phyloP scores from a whole-genome alignment of 2,888 invertebrate species.

The Polyommatus icarus region DNA sequence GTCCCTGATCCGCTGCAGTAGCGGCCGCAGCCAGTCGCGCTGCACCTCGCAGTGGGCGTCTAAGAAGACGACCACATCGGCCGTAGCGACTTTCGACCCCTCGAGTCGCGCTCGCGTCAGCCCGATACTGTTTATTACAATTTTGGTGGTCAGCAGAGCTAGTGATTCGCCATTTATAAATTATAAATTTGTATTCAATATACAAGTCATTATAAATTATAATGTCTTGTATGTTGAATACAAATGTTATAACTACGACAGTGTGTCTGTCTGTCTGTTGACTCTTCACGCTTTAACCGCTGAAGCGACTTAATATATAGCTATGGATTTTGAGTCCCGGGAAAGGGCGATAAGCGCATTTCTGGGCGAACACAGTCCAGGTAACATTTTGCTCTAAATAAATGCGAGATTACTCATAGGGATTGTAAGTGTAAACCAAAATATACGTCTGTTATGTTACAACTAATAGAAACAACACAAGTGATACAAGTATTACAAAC shows the following conservation, averaged over 20 bases:
- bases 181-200: too few species aligned
- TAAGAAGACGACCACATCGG: conserved; percentile 91
- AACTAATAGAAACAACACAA: background rate
- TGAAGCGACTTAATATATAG: background rate
- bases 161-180: background rate
- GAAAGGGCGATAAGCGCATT: background rate
- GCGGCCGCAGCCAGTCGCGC: conserved; percentile 91
- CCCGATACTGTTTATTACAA: conserved; percentile 82
- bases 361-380: too few species aligned
- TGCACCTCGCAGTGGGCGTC: conserved; percentile 96
- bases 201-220: too few species aligned
- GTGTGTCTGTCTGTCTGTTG: background rate
- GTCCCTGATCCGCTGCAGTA: conserved; percentile 91
- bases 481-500: background rate
- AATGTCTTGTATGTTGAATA: too few species aligned
- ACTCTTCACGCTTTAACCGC: background rate
- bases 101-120: conserved; percentile 91
- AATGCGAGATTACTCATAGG: background rate
- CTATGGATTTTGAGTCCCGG: background rate
- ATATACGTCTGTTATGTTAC: background rate
- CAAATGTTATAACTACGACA: background rate
- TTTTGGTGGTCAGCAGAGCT: background rate
- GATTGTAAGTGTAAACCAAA: background rate
- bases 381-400: background rate
- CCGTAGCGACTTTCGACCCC: conserved; percentile 90